These are phyloP conservation scores for Brachionus paranguensis DNA, from an alignment of 1,140 invertebrate species.

Conservation along the genomic window DNA sequence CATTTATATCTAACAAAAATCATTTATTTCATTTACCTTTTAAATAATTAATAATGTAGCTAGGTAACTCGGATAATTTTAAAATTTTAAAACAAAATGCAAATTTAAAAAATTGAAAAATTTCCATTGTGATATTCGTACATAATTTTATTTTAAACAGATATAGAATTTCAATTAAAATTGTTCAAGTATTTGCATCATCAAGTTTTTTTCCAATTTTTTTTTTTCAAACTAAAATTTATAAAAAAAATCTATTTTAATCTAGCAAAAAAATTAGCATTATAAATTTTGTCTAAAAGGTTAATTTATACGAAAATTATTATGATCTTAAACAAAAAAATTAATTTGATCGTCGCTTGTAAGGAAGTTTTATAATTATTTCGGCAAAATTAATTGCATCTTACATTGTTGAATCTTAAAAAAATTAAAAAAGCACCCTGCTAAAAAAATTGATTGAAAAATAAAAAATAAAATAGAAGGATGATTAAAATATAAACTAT, in stretches of 20 bases:
- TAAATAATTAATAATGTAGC: not conserved
- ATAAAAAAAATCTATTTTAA: too few species aligned
- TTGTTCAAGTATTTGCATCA: not conserved
- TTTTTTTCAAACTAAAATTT: not conserved
- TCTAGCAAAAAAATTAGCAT: not conserved
- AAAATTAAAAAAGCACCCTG: too few species aligned
- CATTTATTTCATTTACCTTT: not conserved
- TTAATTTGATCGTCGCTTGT: not conserved
- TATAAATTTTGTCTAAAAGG: not conserved
- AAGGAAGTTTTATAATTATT: not conserved
- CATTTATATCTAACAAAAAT: not conserved
- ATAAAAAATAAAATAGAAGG: not conserved
- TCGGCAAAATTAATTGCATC: not conserved
- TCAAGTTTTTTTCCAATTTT: not conserved
- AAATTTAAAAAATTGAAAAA: not conserved
- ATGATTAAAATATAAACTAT: too few species aligned
- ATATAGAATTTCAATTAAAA: not conserved
- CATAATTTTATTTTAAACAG: not conserved
- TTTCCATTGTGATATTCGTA: not conserved
- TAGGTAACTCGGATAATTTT: not conserved
- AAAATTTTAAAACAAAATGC: not conserved
- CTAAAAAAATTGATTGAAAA: not conserved
- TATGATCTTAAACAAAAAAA: not conserved
- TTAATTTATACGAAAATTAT: not conserved
- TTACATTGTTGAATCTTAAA: too few species aligned